phyloP scores from a whole-genome alignment of 1,140 invertebrate genomes.

The Drosophila sp. region DNA sequence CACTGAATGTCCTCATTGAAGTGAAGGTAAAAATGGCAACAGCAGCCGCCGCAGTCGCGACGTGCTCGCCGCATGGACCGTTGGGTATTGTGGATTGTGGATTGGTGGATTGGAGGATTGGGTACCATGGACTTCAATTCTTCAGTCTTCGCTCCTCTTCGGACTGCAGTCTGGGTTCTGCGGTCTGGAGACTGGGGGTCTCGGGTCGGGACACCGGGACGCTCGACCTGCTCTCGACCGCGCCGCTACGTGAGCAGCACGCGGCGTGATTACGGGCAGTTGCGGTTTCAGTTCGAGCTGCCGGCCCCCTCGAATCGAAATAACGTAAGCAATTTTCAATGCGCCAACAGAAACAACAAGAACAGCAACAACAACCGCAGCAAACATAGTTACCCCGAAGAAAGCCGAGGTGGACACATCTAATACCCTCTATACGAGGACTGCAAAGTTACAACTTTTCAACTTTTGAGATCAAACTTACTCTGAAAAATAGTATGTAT shows the following conservation, averaged over 20 bases:
- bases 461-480: too few species aligned
- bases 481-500: too few species aligned
- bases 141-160: not conserved
- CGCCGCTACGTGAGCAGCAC: conserved; percentile 75
- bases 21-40: conserved; percentile 60
- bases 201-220: not conserved
- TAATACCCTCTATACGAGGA: conserved; percentile 19
- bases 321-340: conserved; percentile 49
- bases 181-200: not conserved
- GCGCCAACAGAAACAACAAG: conserved; percentile 20
- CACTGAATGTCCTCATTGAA: conserved; percentile 77
- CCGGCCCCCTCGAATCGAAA: conserved; percentile 21
- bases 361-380: conserved; percentile 5
- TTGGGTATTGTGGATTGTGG: conserved; percentile 40
- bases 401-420: too few species aligned
- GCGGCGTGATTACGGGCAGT: conserved; percentile 72
- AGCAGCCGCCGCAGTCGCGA: conserved; percentile 42
- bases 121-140: not conserved
- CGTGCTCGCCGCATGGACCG: conserved; percentile 45
- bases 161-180: not conserved
- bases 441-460: too few species aligned
- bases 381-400: not conserved
- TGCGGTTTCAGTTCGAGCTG: conserved; percentile 60
- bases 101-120: conserved; percentile 18
- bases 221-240: conserved; percentile 54